Evolutionary conservation across 2,888 invertebrate genomes (phyloP).

Genomic region (Nasonovia ribisnigri): DNA sequence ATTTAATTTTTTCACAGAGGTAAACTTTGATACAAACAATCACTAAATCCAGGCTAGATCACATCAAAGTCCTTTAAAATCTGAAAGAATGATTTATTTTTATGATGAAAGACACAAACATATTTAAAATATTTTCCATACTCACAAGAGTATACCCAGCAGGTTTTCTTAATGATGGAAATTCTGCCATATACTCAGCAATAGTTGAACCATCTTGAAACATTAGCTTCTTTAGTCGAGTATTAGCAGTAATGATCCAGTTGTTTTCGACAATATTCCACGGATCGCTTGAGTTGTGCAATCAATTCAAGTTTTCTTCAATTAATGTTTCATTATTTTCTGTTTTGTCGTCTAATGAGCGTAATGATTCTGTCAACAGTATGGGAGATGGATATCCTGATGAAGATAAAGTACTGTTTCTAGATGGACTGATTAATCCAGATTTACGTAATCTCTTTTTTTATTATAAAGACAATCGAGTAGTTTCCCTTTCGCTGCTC

Average conservation of each 20-base stretch:
- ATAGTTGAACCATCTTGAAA: background rate
- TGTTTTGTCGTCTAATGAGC: background rate
- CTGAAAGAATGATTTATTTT: background rate
- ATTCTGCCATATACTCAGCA: background rate
- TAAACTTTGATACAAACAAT: background rate
- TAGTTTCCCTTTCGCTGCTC: no score
- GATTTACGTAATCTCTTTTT: background rate
- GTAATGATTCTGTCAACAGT: background rate
- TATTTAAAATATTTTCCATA: background rate
- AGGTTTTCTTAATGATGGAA: background rate
- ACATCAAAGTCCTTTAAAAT: constrained; percentile 1
- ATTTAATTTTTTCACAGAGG: background rate
- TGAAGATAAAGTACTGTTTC: background rate
- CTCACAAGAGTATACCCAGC: background rate
- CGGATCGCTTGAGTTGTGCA: background rate
- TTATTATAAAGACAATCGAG: no score
- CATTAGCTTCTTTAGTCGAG: background rate
- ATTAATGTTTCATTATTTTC: background rate
- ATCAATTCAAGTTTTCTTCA: background rate
- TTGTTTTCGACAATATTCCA: constrained; percentile 2
- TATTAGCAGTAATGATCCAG: background rate
- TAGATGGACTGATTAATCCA: background rate
- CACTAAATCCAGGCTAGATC: background rate
- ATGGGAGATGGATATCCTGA: no score
- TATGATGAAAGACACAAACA: background rate